These are phyloP conservation scores for Ichneumoninae sp. DNA, from an alignment of 2,888 invertebrate genomes.

Conservation along the genomic window DNA sequence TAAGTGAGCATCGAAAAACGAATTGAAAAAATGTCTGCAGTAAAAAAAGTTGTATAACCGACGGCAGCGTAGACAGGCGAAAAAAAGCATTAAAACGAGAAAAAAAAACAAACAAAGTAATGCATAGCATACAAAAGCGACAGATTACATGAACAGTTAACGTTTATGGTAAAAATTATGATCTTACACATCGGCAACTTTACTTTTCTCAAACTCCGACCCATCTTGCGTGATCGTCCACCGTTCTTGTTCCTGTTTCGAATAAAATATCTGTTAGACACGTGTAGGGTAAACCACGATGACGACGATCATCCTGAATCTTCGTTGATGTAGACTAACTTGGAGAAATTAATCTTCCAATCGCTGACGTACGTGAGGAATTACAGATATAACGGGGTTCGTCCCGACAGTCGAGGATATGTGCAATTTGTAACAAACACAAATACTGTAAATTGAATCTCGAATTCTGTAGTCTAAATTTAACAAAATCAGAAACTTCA, in stretches of 20 bases:
- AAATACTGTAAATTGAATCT: not conserved
- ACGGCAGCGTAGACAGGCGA: not conserved
- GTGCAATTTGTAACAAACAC: not conserved
- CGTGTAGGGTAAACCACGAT: slow-evolving; percentile 10
- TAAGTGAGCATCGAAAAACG: slow-evolving; percentile 1
- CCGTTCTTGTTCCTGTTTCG: slow-evolving; percentile 64
- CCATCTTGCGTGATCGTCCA: slow-evolving; percentile 69
- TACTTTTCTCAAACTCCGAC: slow-evolving; percentile 68
- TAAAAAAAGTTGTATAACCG: not conserved
- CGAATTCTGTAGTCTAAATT: not conserved
- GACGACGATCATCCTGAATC: slow-evolving; percentile 27
- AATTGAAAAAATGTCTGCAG: not conserved
- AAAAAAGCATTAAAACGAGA: slow-evolving; percentile 11
- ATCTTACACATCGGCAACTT: slow-evolving; percentile 71
- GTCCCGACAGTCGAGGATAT: not conserved
- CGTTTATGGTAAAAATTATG: slow-evolving; percentile 61
- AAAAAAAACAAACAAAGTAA: slow-evolving; percentile 35
- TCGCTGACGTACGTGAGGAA: not conserved
- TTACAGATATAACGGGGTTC: not conserved
- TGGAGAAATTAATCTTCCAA: slow-evolving; percentile 40
- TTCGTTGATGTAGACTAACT: slow-evolving; percentile 36
- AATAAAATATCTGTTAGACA: slow-evolving; percentile 65
- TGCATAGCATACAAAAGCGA: slow-evolving; percentile 54
- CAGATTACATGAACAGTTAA: slow-evolving; percentile 38
- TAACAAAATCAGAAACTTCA: not conserved